Percentiles rank a stretch among this genome's conserved stretches.
Evolutionary conservation across 2,113 vertebrate genomes (phyloP).

Genomic region (Poeciliopsis turrubarensis): DNA sequence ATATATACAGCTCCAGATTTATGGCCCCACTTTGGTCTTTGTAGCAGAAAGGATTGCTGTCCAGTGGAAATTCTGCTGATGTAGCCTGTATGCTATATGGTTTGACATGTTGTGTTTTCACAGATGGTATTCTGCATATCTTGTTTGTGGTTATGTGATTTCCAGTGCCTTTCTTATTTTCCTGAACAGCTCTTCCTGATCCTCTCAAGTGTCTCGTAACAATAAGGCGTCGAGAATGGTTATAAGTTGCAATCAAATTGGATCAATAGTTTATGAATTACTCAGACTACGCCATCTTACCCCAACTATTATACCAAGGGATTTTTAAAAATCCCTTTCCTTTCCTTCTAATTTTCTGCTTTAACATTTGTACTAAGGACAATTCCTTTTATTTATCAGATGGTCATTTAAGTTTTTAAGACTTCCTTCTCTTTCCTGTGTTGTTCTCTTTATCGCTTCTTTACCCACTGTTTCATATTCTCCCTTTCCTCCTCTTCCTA

Average conservation of each 20-base stretch:
- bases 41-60: too few species aligned
- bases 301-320: neutral
- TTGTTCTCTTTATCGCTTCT: constrained; percentile 25
- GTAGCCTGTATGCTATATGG: too few species aligned
- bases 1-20: too few species aligned
- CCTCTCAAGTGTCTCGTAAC: neutral
- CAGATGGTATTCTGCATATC: too few species aligned
- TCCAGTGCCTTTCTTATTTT: neutral
- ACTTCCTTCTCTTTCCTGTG: constrained; percentile 4
- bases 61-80: too few species aligned
- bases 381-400: constrained; percentile 16
- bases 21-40: too few species aligned
- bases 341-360: neutral
- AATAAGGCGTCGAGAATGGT: neutral
- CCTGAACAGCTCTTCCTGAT: neutral
- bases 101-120: too few species aligned
- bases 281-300: neutral
- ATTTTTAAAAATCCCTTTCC: neutral
- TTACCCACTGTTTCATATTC: constrained; percentile 45
- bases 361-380: neutral
- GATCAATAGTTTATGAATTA: neutral
- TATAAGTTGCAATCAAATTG: neutral
- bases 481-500: constrained; percentile 48
- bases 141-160: neutral
- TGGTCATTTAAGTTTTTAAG: constrained; percentile 18